These are phyloP conservation scores for Scytalopus superciliaris DNA, from an alignment of 2,113 vertebrate species.

Conservation along the genomic window DNA sequence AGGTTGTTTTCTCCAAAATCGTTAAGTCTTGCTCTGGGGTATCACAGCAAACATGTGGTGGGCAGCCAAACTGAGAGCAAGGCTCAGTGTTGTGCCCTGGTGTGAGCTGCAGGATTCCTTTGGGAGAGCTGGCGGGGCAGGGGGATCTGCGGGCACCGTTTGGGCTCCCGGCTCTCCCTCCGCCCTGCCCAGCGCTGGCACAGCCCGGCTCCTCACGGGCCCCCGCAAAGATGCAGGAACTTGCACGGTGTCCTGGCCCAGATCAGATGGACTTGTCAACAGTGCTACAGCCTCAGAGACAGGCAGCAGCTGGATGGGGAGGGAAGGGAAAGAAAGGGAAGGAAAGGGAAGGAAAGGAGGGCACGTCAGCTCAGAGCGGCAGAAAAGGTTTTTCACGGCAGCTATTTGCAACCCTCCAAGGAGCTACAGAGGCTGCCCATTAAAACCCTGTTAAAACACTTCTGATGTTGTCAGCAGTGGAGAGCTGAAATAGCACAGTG, in stretches of 20 bases:
- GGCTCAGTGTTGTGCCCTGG: fast-evolving
- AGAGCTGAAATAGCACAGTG: constrained; percentile 77
- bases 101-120: no score
- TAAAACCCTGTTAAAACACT: constrained; percentile 99
- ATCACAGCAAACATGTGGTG: fast-evolving
- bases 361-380: constrained; percentile 81
- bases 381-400: constrained; percentile 79
- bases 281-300: constrained; percentile 55
- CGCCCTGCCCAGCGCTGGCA: background rate
- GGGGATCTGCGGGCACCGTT: no score
- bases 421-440: constrained; percentile 90
- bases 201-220: background rate
- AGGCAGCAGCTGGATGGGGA: constrained; percentile 74
- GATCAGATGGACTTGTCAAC: constrained; percentile 41
- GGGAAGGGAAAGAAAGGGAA: constrained; percentile 54
- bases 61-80: background rate
- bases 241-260: constrained; percentile 18
- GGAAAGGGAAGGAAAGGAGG: constrained; percentile 74
- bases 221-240: background rate
- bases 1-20: background rate
- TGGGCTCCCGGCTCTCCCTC: background rate
- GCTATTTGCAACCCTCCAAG: constrained; percentile 92
- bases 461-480: constrained; percentile 93
- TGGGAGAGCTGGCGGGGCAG: no score
- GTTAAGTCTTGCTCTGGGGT: background rate